Evolutionary conservation across 2,888 invertebrate genomes (phyloP).

Genomic region (Synergus japonicus): DNA sequence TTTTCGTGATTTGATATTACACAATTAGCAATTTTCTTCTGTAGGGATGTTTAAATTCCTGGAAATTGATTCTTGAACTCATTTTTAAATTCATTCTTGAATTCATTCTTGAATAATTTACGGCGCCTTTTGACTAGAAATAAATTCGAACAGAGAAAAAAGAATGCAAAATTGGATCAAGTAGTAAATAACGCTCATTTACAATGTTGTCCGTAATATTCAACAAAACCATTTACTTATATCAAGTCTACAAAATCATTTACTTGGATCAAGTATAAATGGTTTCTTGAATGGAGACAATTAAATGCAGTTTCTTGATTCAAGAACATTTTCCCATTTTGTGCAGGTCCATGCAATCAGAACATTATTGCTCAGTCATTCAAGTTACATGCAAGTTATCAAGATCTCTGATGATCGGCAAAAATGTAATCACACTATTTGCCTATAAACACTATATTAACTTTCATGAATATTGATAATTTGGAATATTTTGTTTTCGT

Average conservation of each 20-base stretch:
- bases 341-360: neutral
- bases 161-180: no score
- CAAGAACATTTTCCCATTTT: neutral
- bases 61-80: neutral
- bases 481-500: no score
- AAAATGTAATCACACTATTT: neutral
- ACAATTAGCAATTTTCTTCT: neutral
- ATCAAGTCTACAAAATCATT: no score
- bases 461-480: neutral
- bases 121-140: neutral
- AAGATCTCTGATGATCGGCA: neutral
- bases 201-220: no score
- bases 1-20: neutral
- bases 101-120: neutral
- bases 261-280: no score
- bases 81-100: neutral
- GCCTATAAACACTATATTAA: neutral
- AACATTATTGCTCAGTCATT: conserved; percentile 10
- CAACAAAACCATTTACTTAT: no score
- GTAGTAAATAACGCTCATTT: no score
- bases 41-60: neutral
- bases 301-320: no score
- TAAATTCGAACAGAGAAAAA: neutral
- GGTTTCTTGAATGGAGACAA: no score
- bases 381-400: conserved; percentile 25